Percentiles rank a stretch among this genome's conserved stretches.
Evolutionary conservation across 2,888 invertebrate species (phyloP).

Genomic region (Leucophenga montana): DNA sequence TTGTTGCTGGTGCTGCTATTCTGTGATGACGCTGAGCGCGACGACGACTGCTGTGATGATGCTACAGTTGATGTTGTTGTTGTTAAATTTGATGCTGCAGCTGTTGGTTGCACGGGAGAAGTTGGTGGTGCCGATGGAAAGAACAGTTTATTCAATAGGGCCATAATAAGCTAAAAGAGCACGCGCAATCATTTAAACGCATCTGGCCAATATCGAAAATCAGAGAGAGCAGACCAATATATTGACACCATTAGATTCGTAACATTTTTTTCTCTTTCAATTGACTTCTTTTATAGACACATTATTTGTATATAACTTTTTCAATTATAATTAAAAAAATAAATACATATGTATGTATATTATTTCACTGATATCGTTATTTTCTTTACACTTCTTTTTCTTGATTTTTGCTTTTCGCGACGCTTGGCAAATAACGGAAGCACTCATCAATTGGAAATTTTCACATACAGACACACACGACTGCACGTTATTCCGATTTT

Average conservation of each 20-base stretch:
- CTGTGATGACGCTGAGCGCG: constrained; percentile 45
- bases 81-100: constrained; percentile 44
- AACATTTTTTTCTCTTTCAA: not conserved
- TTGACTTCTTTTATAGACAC: not conserved
- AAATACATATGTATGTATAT: not conserved
- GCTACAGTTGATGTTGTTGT: constrained; percentile 43
- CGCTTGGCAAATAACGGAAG: constrained; percentile 13
- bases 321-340: not conserved
- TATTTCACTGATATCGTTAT: not conserved
- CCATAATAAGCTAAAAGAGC: constrained; percentile 75
- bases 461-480: not conserved
- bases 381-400: not conserved
- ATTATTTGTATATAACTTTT: no score
- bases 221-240: constrained; percentile 17
- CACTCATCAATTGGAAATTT: constrained; percentile 4
- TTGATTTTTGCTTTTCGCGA: constrained; percentile 5
- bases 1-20: constrained; percentile 46
- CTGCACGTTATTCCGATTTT: not conserved
- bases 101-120: constrained; percentile 60
- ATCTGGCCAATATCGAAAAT: constrained; percentile 51
- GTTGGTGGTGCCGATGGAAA: constrained; percentile 76
- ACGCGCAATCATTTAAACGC: constrained; percentile 60
- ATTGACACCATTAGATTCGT: not conserved
- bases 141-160: constrained; percentile 83
- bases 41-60: constrained; percentile 42